phyloP scores from a whole-genome alignment of 2,888 invertebrate genomes.

The Spatulosminthurus flaviceps region DNA sequence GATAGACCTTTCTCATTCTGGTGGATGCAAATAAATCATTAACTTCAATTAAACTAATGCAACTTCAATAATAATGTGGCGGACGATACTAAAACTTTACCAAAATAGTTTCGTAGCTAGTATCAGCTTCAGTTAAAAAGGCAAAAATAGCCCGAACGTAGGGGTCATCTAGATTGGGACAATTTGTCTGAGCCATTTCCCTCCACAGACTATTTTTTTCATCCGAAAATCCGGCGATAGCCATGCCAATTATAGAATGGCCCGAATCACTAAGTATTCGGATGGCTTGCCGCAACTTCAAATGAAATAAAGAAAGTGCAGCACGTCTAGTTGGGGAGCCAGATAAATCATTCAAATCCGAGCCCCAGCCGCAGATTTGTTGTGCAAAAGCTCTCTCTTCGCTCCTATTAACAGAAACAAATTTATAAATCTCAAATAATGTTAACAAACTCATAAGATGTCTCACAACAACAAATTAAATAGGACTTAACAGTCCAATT shows the following conservation, averaged over 20 bases:
- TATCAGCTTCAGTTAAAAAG: constrained; percentile 84
- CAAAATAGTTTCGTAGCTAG: constrained; percentile 79
- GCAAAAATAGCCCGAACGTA: constrained; percentile 90
- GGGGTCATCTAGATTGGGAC: constrained; percentile 82
- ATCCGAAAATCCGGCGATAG: constrained; percentile 77
- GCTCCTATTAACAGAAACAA: constrained; percentile 69
- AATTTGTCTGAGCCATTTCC: constrained; percentile 77
- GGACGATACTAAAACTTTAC: constrained; percentile 68
- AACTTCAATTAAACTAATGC: too few relatives aligned
- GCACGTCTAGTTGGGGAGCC: constrained; percentile 84
- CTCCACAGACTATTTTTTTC: constrained; percentile 84
- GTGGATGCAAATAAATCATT: too few relatives aligned
- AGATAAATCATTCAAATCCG: constrained; percentile 74
- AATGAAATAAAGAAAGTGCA: constrained; percentile 89
- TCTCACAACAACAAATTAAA: too few relatives aligned
- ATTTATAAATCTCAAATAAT: too few relatives aligned
- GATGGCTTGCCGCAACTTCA: constrained; percentile 84
- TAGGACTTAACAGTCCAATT: too few relatives aligned
- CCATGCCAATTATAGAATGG: constrained; percentile 62
- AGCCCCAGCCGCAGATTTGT: constrained; percentile 89
- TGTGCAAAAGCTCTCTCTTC: constrained; percentile 82
- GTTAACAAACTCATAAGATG: too few relatives aligned
- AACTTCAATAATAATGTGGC: too few relatives aligned
- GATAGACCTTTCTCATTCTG: constrained; percentile 85
- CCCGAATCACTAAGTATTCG: constrained; percentile 78